phyloP scores from a whole-genome alignment of 2,113 vertebrate genomes.

The Labeo rohita region DNA sequence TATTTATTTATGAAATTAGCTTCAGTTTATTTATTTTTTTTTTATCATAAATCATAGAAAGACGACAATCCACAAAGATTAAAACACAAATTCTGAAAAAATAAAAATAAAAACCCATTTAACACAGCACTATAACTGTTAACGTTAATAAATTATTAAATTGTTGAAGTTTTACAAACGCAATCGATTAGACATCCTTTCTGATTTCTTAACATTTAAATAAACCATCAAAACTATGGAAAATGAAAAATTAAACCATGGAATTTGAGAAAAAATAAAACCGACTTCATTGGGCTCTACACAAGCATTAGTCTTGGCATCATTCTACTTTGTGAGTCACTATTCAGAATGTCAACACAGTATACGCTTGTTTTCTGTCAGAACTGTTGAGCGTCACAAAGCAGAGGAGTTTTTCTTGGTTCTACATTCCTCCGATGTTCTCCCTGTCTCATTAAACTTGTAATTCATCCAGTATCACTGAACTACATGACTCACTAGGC shows the following conservation, averaged over 20 bases:
- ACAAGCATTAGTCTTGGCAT: not conserved
- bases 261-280: not conserved
- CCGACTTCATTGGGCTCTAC: not conserved
- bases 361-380: constrained; percentile 13
- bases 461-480: constrained; percentile 18
- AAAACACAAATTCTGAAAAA: not conserved
- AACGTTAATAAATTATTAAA: not conserved
- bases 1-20: too few relatives aligned
- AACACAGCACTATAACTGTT: not conserved
- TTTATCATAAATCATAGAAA: not conserved
- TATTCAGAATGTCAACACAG: constrained; percentile 11
- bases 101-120: not conserved
- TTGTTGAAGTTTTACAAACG: not conserved
- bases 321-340: not conserved
- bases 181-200: not conserved
- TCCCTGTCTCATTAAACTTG: constrained; percentile 60
- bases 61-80: not conserved
- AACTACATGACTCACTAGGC: constrained; percentile 39
- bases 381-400: constrained; percentile 1
- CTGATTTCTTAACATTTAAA: not conserved
- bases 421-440: not conserved
- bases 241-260: not conserved
- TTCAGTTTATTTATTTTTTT: too few relatives aligned
- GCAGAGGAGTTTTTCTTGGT: not conserved
- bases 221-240: not conserved